Percentiles rank a stretch among this genome's conserved stretches.
Evolutionary conservation across 2,113 vertebrate species (phyloP).

Genomic region (Microcebus tavaratra): DNA sequence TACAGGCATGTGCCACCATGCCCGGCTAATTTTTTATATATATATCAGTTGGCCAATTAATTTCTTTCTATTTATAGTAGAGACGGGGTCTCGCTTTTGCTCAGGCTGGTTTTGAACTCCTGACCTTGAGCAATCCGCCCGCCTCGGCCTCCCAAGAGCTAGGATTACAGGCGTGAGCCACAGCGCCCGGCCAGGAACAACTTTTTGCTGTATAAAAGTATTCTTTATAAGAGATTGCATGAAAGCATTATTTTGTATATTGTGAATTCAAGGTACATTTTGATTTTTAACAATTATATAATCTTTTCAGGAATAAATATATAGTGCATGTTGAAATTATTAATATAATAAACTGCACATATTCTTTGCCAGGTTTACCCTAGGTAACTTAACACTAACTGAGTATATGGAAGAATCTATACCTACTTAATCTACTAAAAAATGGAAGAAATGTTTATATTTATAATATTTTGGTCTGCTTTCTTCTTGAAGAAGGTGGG

Average conservation of each 20-base stretch:
- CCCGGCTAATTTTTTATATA: no score
- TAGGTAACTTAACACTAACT: slow-evolving; percentile 22
- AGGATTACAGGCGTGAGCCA: no score
- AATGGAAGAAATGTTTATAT: background rate
- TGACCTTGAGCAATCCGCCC: no score
- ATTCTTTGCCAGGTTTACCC: background rate
- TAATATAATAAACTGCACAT: background rate
- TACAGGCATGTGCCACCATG: no score
- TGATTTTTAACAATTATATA: slow-evolving; percentile 21
- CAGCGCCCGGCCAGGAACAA: no score
- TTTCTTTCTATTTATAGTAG: no score
- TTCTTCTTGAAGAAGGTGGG: background rate
- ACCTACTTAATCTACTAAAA: background rate
- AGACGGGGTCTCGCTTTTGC: no score
- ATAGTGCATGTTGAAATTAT: background rate
- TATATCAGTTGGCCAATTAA: no score
- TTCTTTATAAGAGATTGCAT: background rate
- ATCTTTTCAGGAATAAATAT: background rate
- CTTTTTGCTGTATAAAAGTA: background rate
- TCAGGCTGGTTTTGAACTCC: no score
- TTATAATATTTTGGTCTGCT: background rate
- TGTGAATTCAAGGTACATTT: background rate
- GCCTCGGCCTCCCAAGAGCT: no score
- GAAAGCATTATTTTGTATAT: background rate
- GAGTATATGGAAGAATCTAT: background rate